A percentile compares a stretch with the other conserved stretches of the same genome.
Conservation (phyloP, 2,113 vertebrate genomes). For the Chrysemys picta region DNA sequence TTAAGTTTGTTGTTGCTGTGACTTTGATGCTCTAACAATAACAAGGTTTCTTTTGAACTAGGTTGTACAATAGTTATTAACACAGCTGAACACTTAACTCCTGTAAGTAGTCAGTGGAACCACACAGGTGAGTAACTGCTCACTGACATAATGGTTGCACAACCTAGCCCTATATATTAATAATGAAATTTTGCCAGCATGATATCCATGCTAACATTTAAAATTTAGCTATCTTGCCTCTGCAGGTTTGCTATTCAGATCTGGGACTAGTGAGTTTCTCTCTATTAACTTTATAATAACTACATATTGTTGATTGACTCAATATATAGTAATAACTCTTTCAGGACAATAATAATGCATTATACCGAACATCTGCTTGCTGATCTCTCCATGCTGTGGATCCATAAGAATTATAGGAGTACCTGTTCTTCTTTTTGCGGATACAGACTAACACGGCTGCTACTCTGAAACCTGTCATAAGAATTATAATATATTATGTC, state of each 20-base stretch:
- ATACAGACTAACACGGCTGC: no score
- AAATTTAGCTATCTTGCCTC: background rate
- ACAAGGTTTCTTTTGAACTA: background rate
- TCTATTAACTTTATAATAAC: conserved; percentile 29
- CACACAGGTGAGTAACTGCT: background rate
- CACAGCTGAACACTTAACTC: background rate
- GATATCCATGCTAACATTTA: background rate
- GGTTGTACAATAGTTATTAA: background rate
- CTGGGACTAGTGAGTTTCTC: background rate
- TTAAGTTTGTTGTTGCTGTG: background rate
- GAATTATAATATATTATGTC: background rate
- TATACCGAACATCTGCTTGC: background rate
- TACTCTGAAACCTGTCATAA: no score
- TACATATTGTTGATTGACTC: conserved; percentile 6
- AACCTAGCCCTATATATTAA: background rate
- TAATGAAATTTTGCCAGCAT: background rate
- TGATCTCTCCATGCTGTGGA: background rate
- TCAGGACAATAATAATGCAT: background rate
- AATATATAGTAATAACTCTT: background rate
- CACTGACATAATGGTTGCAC: background rate
- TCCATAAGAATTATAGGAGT: conserved; percentile 25
- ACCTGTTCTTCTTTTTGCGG: no score
- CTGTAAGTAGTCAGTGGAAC: background rate
- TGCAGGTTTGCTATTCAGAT: background rate
- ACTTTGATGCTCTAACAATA: background rate